These are phyloP conservation scores for Acanthosoma haemorrhoidale DNA, from an alignment of 2,888 invertebrate species.

Conservation along the genomic window DNA sequence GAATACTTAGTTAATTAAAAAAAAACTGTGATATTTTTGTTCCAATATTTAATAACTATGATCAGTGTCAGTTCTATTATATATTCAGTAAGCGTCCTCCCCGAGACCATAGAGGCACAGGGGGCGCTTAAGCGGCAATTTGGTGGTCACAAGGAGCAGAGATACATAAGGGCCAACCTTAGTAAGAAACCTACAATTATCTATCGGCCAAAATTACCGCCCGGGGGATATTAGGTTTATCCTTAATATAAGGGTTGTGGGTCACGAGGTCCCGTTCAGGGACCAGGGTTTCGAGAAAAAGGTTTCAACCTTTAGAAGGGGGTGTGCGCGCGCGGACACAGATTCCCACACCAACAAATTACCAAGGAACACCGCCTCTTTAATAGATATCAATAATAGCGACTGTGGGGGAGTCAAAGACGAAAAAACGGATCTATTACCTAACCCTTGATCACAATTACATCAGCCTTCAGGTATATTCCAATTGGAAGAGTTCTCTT, in stretches of 20 bases:
- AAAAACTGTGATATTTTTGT: too few species aligned
- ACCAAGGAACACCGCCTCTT: neutral
- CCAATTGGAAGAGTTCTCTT: too few species aligned
- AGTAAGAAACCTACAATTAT: neutral
- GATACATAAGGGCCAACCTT: neutral
- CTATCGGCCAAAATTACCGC: constrained; percentile 18
- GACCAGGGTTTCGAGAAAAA: neutral
- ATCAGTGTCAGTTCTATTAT: too few species aligned
- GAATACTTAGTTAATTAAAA: too few species aligned
- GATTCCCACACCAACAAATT: constrained; percentile 16
- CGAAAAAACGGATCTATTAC: neutral
- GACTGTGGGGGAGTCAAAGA: neutral
- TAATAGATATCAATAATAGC: constrained; percentile 15
- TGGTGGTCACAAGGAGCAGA: neutral
- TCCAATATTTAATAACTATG: too few species aligned
- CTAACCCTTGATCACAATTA: neutral
- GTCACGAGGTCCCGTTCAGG: neutral
- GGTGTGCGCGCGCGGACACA: neutral
- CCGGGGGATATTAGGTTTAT: constrained; percentile 11
- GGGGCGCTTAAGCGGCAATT: neutral
- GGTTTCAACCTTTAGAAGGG: too few species aligned
- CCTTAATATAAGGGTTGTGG: constrained; percentile 11
- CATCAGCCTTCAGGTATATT: neutral
- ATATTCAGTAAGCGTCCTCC: neutral
- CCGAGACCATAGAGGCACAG: neutral